These are phyloP conservation scores for Drosophila kohkoa DNA, from an alignment of 1,140 invertebrate species.

Conservation along the genomic window DNA sequence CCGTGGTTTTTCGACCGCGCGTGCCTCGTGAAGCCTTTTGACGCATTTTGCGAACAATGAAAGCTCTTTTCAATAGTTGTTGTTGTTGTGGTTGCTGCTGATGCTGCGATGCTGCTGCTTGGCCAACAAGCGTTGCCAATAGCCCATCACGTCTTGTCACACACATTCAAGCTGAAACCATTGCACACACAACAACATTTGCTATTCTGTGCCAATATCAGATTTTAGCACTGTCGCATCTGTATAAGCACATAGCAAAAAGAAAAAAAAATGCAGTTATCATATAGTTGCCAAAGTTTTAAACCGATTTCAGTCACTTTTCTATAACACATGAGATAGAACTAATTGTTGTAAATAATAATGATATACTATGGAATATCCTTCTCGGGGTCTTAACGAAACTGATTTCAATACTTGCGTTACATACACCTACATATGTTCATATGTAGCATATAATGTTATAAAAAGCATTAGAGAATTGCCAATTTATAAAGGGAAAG, in stretches of 20 bases:
- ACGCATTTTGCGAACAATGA: constrained; percentile 45
- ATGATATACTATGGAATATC: no score
- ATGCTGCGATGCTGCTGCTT: constrained; percentile 18
- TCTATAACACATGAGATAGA: background rate
- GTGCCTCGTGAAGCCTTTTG: constrained; percentile 38
- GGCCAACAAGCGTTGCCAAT: constrained; percentile 42
- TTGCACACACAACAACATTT: background rate
- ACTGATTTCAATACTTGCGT: no score
- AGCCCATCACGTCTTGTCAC: constrained; percentile 42
- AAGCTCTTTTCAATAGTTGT: constrained; percentile 36
- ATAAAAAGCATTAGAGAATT: no score
- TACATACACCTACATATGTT: no score
- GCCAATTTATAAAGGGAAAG: no score
- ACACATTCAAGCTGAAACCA: constrained; percentile 17
- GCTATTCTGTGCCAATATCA: constrained; percentile 14
- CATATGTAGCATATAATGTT: no score
- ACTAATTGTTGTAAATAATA: no score
- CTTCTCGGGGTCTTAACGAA: no score
- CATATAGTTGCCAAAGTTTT: background rate
- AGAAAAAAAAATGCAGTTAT: background rate
- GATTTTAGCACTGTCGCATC: background rate
- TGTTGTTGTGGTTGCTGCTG: constrained; percentile 16
- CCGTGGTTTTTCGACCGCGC: constrained; percentile 36
- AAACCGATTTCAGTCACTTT: background rate
- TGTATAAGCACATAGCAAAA: background rate